A percentile compares a stretch with the other conserved stretches of the same genome.
These are phyloP conservation scores for Hycleus cichorii DNA, from an alignment of 1,140 invertebrate genomes.

Conservation along the genomic window DNA sequence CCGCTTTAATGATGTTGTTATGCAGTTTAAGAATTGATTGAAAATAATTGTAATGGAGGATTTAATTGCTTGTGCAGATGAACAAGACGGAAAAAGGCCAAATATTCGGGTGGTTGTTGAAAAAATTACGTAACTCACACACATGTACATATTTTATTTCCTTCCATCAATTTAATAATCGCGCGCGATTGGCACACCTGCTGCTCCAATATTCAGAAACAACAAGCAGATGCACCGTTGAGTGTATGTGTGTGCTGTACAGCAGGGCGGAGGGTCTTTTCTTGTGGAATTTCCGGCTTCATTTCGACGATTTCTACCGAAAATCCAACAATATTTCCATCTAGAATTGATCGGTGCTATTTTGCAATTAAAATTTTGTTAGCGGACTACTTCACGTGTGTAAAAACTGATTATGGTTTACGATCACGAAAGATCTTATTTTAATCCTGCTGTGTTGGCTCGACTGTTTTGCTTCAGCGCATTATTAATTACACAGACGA, in stretches of 20 bases:
- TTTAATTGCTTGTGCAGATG: too few species aligned
- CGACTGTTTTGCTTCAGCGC: constrained; percentile 8
- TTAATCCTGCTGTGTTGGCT: constrained; percentile 11
- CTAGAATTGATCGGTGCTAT: background rate
- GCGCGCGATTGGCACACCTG: constrained; percentile 23
- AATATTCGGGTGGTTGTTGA: too few species aligned
- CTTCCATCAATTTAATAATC: constrained; percentile 22
- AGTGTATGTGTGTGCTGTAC: constrained; percentile 4
- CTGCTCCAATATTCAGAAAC: constrained; percentile 27
- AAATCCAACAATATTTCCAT: too few species aligned
- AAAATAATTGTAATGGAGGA: too few species aligned
- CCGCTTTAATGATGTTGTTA: too few species aligned
- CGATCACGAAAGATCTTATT: constrained; percentile 16
- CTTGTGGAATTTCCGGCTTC: constrained; percentile 12
- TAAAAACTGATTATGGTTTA: constrained; percentile 14
- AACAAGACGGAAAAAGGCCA: too few species aligned
- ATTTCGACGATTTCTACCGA: background rate
- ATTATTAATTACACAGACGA: constrained; percentile 17
- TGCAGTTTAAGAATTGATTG: too few species aligned
- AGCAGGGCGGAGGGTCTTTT: background rate
- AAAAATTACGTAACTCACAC: too few species aligned
- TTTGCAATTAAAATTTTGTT: constrained; percentile 7
- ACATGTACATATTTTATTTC: constrained; percentile 18
- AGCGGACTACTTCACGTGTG: constrained; percentile 3
- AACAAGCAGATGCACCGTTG: constrained; percentile 23